Evolutionary conservation across 2,888 invertebrate genomes (phyloP), one percentile per base, ranked within the genome.

Genomic region (Hyalella azteca): DNA sequence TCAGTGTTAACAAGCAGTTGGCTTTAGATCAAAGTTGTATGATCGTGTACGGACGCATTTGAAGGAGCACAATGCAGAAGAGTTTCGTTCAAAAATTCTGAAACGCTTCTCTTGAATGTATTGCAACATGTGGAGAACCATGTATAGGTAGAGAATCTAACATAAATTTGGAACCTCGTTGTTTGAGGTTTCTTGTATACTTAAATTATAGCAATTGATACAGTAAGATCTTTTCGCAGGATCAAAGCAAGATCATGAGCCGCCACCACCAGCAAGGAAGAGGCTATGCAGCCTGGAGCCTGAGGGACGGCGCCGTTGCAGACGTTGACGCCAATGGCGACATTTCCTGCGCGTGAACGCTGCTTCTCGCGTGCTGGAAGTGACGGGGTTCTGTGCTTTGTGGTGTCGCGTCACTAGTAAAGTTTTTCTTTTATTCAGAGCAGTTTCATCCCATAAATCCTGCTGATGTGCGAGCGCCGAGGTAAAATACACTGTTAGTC

Each of bases 351-450:
- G 36, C 32, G 32, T 19, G 66, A 32, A 36, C 36, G 66, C 36
- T 19, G 66, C 36, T 29, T 36, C 36, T 36, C 66, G 29, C 9
- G n/a, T 66, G 66, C 66, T 66, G 66, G 66, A 66, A 66, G 36
- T 36, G 36, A n/a, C n/a, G n/a, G 66, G 19, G 13, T 36, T 66
- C 36, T 7, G n/a, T 66, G 66, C 39, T 54, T 54, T 54, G 54
- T 29, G 54, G 26, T 54, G 26, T 54, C 7, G 54, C 54, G 54
- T n/a, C n/a, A n/a, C n/a, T n/a, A n/a, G n/a, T n/a, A n/a, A n/a
- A n/a, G n/a, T n/a, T n/a, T n/a, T n/a, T n/a, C n/a, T n/a, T n/a
- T n/a, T n/a, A n/a, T n/a, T n/a, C n/a, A n/a, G n/a, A n/a, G n/a
- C n/a, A n/a, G n/a, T n/a, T n/a, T n/a, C n/a, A n/a, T n/a, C n/a